Evolutionary conservation across 2,113 vertebrate genomes (phyloP), one percentile per base, ranked within the genome.

Genomic region (Hippocampus guttulatus): DNA sequence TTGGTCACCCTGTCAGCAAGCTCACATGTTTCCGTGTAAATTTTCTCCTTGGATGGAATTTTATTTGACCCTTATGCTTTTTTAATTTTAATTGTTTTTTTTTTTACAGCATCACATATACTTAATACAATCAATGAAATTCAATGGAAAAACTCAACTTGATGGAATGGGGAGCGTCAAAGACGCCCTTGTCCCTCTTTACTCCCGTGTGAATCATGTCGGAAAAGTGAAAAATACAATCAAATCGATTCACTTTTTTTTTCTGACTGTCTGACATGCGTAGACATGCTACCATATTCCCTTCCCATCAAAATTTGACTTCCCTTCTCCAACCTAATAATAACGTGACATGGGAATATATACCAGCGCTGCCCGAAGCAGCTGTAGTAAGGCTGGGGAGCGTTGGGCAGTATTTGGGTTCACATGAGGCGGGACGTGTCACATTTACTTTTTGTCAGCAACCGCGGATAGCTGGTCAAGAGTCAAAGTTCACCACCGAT

Each of bases 401-500:
- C 58, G 8, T 3, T 8, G 15, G 58, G 15, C 58, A 64, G 64
- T 40, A 51, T 49, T 16, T 21, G 74, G 73, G 76, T 84, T 75
- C 70, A 70, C 78, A 81, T 69, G 87, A 84, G 72, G 84, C 79
- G 80, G 76, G 83, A 84, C 68, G 67, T 88, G 91, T 90, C 91
- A 91, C 84, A 43, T 87, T 85, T 74, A 84, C 82, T 92, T 88
- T 85, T 69, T 81, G 81, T 91, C 88, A 91, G 65, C 86, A 78
- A 78, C 78, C 80, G 65, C 78, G 75, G 83, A 83, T 75, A 80
- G 81, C 79, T 78, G 84, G 85, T 87, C 84, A 63, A 84, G 80
- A 84, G 75, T 89, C 81, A 84, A 77, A 69, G 89, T 75, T 86
- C 87, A 85, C 47, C 71, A 1, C 73, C 81, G 88, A 87, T 87